Evolutionary conservation across 2,888 invertebrate species (phyloP), one percentile per base, ranked within the genome.

Genomic region (Drosophila crucigera): DNA sequence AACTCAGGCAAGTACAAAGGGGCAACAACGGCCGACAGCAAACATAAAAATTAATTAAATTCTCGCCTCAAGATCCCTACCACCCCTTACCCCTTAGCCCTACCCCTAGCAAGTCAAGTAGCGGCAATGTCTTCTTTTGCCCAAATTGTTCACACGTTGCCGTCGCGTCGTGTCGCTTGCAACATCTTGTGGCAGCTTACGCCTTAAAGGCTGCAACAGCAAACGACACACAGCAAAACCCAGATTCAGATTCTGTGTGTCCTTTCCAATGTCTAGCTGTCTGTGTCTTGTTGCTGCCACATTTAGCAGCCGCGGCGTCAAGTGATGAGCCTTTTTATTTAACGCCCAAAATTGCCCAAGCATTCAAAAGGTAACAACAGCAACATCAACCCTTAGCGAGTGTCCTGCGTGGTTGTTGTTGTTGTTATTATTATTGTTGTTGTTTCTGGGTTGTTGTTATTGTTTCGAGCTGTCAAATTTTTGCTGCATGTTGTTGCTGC

Each of bases 21-120:
- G 41, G 50, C 68, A 67, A 69, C 65, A 78, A 73, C 58, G 66
- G 56, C 37, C 63, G 63, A 78, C 70, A 68, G 62, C 72, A 73
- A 80, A 78, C 73, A 89, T 82, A 75, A 84, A 87, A 90, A 86
- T 84, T 87, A 90, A 90, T 90, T 90, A 90, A 86, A 90, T 65
- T 73, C 68, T 64, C 54, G 78, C 80, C 69, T 75, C 73, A 66
- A 73, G 62, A 59, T 65, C 58, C n/a, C n/a, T 43, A 25, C 60
- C 28, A 55, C 35, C 35, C 54, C 35, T 35, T 11, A 19, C 31
- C 60, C 41, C 25, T 31, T 28, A 11, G 25, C 35, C 39, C 53
- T 49, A 33, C 4, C 37, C 25, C 4, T 5, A 4, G 30, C 69
- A 62, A 81, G 84, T 89, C 73, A 87, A 90, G 82, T 82, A 85